Base-by-base conservation (phyloP, 2,888 invertebrate species). In the Sycophila texana region DNA sequence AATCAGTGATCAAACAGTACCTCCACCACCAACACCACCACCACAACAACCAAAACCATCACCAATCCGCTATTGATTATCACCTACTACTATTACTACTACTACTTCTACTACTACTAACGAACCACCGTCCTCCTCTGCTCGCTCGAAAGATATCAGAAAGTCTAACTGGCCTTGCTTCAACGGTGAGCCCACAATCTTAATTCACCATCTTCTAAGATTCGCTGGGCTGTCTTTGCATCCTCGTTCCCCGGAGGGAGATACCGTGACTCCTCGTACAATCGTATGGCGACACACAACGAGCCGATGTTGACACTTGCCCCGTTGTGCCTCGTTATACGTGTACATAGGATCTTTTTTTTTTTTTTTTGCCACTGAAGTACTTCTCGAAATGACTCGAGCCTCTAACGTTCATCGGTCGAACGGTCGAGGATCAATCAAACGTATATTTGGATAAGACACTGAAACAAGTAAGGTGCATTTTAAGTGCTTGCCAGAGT, bases 171-270 rank as follows among this genome's bases (percentile, higher is more conserved):
- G 87, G 87, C 86, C 87, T 84, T 85, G 84, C 71, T 85, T 86
- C 84, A 49, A 89, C 85, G 89, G 89, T 89, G 89, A 89, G 88
- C 86, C 83, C 82, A 26, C 13, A 57, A 70, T 67, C 30, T 74
- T 65, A 66, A 83, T 47, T 75, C 79, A 79, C 70, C 72, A 80
- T 76, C 77, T 79, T 80, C 74, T 74, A 61, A 61, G 16, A 13
- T 30, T 26, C 30, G 7, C 65, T 67, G 70, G 77, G 77, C 74
- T 80, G 80, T 61, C 74, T 80, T 80, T 74, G 80, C 74, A 71
- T 74, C 66, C 58, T 63, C 22, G 1, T 63, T 51, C 18, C 51
- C 20, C 18, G 49, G 60, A 26, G 60, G 26, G 18, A 58, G 39
- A 39, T 39, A 39, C 39, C 39, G 39, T 39, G 0, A 39, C 39